These are phyloP conservation scores for rabbit (Oryctolagus cuniculus) DNA, from an alignment of 2,113 vertebrate species.

Conservation along the genomic window DNA sequence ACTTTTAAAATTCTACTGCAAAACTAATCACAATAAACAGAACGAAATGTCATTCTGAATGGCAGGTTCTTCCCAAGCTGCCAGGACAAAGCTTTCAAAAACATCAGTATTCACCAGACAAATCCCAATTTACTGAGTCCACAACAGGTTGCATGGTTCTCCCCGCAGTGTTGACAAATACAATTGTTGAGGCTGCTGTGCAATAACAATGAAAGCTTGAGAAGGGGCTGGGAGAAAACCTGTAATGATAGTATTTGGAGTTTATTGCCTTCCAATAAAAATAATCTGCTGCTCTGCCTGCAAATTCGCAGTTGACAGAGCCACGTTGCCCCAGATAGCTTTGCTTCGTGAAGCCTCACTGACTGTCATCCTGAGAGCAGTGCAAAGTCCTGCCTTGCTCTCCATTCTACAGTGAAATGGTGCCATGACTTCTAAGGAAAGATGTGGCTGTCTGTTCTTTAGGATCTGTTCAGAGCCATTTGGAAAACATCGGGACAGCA, in stretches of 20 bases:
- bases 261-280: conserved; percentile 84
- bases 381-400: conserved; percentile 68
- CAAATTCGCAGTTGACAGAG: conserved; percentile 68
- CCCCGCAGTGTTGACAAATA: conserved; percentile 69
- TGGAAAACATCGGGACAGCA: conserved; percentile 73
- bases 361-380: conserved; percentile 75
- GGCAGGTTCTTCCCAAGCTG: conserved; percentile 61
- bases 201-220: conserved; percentile 71
- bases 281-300: conserved; percentile 76
- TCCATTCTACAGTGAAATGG: conserved; percentile 52
- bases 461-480: conserved; percentile 64
- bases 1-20: conserved; percentile 60
- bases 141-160: conserved; percentile 63
- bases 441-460: conserved; percentile 48
- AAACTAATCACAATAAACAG: conserved; percentile 64
- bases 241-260: conserved; percentile 85
- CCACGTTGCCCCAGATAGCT: conserved; percentile 57
- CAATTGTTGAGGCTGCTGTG: conserved; percentile 68
- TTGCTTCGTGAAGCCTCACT: conserved; percentile 71
- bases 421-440: conserved; percentile 71
- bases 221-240: conserved; percentile 68
- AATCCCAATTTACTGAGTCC: not conserved
- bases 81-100: not conserved
- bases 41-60: conserved; percentile 72
- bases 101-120: conserved; percentile 60